Conservation (phyloP, 2,113 vertebrate species). For the Burhinus bistriatus region DNA sequence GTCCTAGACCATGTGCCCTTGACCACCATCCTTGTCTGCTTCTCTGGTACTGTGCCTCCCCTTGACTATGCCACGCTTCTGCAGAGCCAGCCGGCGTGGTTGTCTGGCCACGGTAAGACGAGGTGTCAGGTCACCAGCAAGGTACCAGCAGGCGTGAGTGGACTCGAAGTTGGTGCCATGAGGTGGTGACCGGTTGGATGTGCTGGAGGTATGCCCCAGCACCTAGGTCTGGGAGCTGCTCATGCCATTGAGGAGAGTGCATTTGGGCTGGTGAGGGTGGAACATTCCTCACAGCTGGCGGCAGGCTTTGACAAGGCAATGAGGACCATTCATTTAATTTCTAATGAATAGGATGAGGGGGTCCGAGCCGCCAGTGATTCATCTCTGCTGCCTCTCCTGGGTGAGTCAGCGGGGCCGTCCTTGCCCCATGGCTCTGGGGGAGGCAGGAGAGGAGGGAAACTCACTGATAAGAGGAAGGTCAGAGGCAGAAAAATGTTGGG, state of each 20-base stretch:
- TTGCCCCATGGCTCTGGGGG: not conserved
- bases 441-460: not conserved
- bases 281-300: not conserved
- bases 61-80: not conserved
- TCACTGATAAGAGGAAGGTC: conserved; percentile 48
- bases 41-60: not conserved
- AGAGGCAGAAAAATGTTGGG: conserved; percentile 58
- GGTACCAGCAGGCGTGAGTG: not conserved
- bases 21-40: not conserved
- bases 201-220: not conserved
- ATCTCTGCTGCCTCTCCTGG: not conserved
- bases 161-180: fast-evolving
- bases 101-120: fast-evolving
- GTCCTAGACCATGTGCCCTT: not conserved
- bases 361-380: not conserved
- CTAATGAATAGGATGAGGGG: not conserved
- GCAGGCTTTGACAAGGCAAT: not conserved
- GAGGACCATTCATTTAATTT: not conserved
- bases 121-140: not conserved
- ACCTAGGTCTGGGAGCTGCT: not conserved
- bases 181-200: not conserved
- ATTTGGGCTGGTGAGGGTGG: not conserved
- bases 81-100: fast-evolving
- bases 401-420: not conserved
- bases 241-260: fast-evolving